Base-by-base conservation (phyloP, 2,888 invertebrate genomes). In the Penaeus monodon region DNA sequence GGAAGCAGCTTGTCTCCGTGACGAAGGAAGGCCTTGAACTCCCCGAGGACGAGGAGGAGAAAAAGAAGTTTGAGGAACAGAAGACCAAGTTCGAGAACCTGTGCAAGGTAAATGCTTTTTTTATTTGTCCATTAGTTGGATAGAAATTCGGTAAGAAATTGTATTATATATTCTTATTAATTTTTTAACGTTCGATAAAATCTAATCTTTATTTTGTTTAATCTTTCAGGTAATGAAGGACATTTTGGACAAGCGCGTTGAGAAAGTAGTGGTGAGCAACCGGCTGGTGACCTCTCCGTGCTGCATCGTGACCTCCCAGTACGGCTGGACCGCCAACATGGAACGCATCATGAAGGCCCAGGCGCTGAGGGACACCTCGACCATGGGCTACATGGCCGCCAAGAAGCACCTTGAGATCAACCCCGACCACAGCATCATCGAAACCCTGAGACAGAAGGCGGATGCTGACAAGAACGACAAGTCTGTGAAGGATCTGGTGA, bases 291-390 rank as follows among this genome's bases (percentile, higher is more conserved):
- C 97, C 91, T 99, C 99, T 0, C 99, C 99, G 0, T 99, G 99
- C 94, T 99, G 99, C 93, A 99, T 99, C 91, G 99, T 99, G 85
- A 99, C 99, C 0, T 97, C 98, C 0, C 99, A 99, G 92, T 99
- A 98, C 92, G 99, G 99, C 78, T 99, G 99, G 99, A 97, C 99
- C 0, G 99, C 99, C 0, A 99, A 99, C 93, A 99, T 99, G 99
- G 99, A 99, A 92, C 95, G 99, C 89, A 99, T 99, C 93, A 99
- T 99, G 99, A 99, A 99, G 93, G 99, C 99, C 0, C 99, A 99
- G 93, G 99, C 99, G 73, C 95, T 99, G n/a, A 94, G 99, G 63
- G 99, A 99, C 92, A 96, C 98, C 0, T 97, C 97, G n/a, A 99
- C 99, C 90, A 99, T 99, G 98, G 99, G 99, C 68, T 99, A 99